phyloP scores from a whole-genome alignment of 2,888 invertebrate genomes.

The Drosophila nigricruria region DNA sequence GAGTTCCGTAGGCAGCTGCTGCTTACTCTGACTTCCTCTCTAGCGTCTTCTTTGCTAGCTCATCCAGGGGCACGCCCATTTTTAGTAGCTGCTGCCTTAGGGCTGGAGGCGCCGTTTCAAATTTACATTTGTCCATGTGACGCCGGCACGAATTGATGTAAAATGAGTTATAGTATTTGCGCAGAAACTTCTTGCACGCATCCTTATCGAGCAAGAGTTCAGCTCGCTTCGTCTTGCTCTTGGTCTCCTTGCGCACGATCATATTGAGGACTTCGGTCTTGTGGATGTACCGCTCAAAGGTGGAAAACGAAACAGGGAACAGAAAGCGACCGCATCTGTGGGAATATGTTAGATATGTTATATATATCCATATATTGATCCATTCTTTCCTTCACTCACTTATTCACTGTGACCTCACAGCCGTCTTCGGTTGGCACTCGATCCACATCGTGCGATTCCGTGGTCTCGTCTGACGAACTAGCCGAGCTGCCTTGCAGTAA shows the following conservation, averaged over 20 bases:
- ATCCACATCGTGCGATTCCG: background rate
- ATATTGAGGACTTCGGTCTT: background rate
- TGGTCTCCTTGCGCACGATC: background rate
- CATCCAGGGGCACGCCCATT: conserved; percentile 24
- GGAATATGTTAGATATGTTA: background rate
- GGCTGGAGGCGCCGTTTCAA: background rate
- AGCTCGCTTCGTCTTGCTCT: background rate
- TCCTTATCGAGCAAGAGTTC: conserved; percentile 1
- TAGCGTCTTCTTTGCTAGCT: conserved; percentile 13
- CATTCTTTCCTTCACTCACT: conserved; percentile 5
- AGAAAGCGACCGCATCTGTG: conserved; percentile 34
- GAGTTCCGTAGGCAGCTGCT: background rate
- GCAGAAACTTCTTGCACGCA: background rate
- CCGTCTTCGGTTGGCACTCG: background rate
- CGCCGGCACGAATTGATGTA: conserved; percentile 36
- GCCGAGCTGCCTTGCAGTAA: conserved; percentile 20
- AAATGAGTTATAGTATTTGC: conserved; percentile 41
- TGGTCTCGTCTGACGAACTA: too few relatives aligned
- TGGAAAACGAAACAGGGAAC: conserved; percentile 53
- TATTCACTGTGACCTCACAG: conserved; percentile 15
- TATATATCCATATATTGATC: background rate
- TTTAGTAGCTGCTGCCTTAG: conserved; percentile 13
- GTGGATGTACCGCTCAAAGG: conserved; percentile 38
- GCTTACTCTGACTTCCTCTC: conserved; percentile 1
- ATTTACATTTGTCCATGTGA: background rate